Evolutionary conservation across 92 coral and sea anemone genomes (phyloP), one percentile per base, ranked within the genome.

Genomic region (Zoanthus gigantus): DNA sequence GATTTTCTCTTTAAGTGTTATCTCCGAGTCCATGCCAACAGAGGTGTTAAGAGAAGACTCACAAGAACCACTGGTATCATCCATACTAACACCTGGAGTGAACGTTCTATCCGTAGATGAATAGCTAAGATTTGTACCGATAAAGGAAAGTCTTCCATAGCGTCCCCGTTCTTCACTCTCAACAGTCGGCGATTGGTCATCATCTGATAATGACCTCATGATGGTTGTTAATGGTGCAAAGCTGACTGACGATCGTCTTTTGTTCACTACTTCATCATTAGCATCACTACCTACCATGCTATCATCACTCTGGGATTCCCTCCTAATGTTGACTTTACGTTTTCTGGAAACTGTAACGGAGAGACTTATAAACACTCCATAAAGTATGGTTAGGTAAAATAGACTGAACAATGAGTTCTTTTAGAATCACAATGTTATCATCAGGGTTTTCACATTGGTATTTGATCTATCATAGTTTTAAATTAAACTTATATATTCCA

Each of bases 171-270:
- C 69, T 46, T 72, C 42, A 1, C 42, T 72, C 63, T 79, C 63
- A 5, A 29, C 88, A 13, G 82, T 85, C 18, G 84, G 67, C 0
- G 93, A 11, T 16, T 63, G 74, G 6, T 66, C 65, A 28, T 60
- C 78, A 45, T 84, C 94, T 5, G 86, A 88, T 4, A 92, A 88
- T 29, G 96, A 44, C 4, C 86, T 50, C 10, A 73, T 77, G 28
- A 92, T 84, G 14, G 91, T 79, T 28, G 96, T 91, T 5, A 90
- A 87, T 4, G 98, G 87, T 0, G 98, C 98, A 67, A 95, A 95
- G 81, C 98, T 95, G 82, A 95, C 98, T 0, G 94, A 82, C 4
- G 98, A 95, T 23, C 98, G 95, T 15, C 83, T 79, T 23, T 90
- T 90, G 75, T 79, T 79, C 30, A 92, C 77, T 14, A 72, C 78